Percentiles rank a stretch among this genome's conserved stretches.
Conservation (phyloP, 2,113 vertebrate species). For the Paradisaea rubra region DNA sequence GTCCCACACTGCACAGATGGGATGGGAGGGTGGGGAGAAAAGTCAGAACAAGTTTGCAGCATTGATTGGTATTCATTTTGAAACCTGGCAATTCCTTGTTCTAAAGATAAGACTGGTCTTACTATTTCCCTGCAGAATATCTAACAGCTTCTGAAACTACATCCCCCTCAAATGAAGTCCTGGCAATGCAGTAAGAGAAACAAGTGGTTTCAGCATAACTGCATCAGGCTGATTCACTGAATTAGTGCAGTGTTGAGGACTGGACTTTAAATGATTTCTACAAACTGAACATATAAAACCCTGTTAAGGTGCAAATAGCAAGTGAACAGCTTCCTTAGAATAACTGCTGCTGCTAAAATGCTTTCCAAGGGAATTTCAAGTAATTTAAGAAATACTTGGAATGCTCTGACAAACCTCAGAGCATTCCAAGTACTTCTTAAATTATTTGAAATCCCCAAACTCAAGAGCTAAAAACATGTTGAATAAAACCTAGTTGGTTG, state of each 20-base stretch:
- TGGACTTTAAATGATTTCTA: background rate
- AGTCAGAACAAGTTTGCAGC: background rate
- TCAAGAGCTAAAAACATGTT: background rate
- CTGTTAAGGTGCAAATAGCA: background rate
- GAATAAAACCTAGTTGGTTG: background rate
- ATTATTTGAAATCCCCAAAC: background rate
- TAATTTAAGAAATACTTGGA: no score
- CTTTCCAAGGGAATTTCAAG: background rate
- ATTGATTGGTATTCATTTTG: background rate
- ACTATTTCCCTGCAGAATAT: background rate
- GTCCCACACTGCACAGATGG: constrained; percentile 77
- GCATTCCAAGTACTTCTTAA: background rate
- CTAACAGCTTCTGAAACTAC: background rate
- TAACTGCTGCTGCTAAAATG: background rate
- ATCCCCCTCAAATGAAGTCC: background rate
- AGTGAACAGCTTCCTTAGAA: background rate
- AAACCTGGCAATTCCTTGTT: background rate
- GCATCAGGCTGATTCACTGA: background rate
- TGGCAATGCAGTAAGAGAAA: background rate
- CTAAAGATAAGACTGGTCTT: background rate
- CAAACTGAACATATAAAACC: background rate
- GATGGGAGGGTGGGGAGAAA: background rate
- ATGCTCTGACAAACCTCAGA: background rate
- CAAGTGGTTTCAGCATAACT: background rate
- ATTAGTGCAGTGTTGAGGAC: background rate